A percentile compares a stretch with the other conserved stretches of the same genome.
Evolutionary conservation across 37 sponge, comb jelly and placozoan genomes (phyloP).

Genomic region (Theonella swinhoei): DNA sequence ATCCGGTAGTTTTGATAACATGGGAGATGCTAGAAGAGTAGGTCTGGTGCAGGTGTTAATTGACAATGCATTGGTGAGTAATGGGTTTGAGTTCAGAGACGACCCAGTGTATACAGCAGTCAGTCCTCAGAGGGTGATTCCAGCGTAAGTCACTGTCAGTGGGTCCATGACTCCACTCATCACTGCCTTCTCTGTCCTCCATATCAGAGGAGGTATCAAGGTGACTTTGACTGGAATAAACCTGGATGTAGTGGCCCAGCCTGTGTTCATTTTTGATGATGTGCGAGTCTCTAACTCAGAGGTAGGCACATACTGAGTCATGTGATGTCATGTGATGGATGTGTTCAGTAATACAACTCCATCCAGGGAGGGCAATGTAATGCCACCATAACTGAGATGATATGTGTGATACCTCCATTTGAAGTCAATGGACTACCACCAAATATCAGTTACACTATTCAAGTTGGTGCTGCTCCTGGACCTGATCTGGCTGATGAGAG

Average conservation of each 20-base stretch:
- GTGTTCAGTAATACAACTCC: too few species aligned
- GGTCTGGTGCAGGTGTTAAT: constrained; percentile 29
- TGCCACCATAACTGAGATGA: too few species aligned
- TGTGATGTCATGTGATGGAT: neutral
- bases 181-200: neutral
- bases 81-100: constrained; percentile 25
- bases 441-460: constrained; percentile 21
- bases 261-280: constrained; percentile 25
- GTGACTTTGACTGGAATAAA: constrained; percentile 49
- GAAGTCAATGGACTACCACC: too few species aligned
- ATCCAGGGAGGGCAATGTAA: too few species aligned
- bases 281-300: too few species aligned
- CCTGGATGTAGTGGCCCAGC: constrained; percentile 43
- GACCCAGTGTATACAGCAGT: constrained; percentile 34
- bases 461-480: constrained; percentile 35
- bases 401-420: too few species aligned
- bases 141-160: neutral
- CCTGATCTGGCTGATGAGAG: neutral
- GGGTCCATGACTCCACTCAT: neutral
- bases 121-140: neutral
- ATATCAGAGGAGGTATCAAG: constrained; percentile 58
- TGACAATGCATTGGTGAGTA: constrained; percentile 7
- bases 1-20: neutral
- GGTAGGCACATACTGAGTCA: neutral
- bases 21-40: neutral